These are phyloP conservation scores for Chalcosyrphus nemorum DNA, from an alignment of 2,888 invertebrate genomes.

Conservation along the genomic window DNA sequence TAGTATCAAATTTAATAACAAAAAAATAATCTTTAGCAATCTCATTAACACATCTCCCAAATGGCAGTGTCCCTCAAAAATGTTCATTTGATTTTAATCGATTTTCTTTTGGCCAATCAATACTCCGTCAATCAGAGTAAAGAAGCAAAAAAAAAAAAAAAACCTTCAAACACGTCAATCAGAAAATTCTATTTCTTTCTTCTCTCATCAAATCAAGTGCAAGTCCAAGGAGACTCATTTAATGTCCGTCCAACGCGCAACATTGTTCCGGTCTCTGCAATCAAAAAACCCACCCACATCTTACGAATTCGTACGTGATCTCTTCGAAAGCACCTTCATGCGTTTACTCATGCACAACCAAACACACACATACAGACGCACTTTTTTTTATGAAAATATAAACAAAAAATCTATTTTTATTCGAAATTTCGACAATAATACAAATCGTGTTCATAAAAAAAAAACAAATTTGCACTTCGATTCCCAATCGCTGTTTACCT, in stretches of 20 bases:
- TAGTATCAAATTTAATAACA: too few species aligned
- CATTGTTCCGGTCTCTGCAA: background rate
- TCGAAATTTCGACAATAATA: background rate
- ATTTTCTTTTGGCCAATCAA: background rate
- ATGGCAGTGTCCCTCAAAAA: background rate
- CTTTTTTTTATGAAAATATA: background rate
- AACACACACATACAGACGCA: background rate
- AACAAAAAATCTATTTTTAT: conserved; percentile 23
- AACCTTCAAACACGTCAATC: background rate
- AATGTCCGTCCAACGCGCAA: conserved; percentile 13
- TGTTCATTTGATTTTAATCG: background rate
- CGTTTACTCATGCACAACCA: background rate
- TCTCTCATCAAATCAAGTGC: conserved; percentile 13
- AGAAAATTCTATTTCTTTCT: conserved; percentile 5
- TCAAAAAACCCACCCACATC: background rate
- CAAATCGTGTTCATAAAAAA: background rate
- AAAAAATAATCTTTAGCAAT: background rate
- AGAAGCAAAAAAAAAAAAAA: background rate
- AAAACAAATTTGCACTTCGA: background rate
- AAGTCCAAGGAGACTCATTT: conserved; percentile 44
- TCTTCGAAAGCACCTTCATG: conserved; percentile 12
- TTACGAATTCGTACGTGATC: conserved; percentile 1
- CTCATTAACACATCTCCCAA: background rate
- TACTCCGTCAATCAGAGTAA: background rate
- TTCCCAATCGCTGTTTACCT: conserved; percentile 1